Percentiles rank a stretch among this genome's conserved stretches.
Evolutionary conservation across 2,888 invertebrate species (phyloP).

Genomic region (Mechanitis mazaeus): DNA sequence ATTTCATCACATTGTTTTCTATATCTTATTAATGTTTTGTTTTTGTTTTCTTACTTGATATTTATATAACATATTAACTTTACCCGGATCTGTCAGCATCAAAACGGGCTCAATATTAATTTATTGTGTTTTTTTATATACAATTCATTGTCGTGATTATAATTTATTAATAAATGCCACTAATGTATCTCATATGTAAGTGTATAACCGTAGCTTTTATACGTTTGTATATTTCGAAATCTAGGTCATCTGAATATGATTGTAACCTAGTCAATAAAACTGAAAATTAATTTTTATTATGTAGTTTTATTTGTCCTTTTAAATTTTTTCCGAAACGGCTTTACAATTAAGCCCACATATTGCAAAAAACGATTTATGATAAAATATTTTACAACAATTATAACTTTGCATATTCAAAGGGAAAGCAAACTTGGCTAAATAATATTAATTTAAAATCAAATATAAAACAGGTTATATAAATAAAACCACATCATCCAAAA

Average conservation of each 20-base stretch:
- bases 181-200: slow-evolving; percentile 8
- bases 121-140: background rate
- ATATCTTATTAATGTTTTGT: too few relatives aligned
- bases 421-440: too few relatives aligned
- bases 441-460: background rate
- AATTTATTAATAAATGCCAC: background rate
- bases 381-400: too few relatives aligned
- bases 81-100: background rate
- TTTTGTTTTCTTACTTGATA: too few relatives aligned
- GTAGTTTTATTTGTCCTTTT: slow-evolving; percentile 29
- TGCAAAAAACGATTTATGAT: too few relatives aligned
- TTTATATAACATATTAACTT: background rate
- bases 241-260: slow-evolving; percentile 35
- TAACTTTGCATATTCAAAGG: too few relatives aligned
- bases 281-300: slow-evolving; percentile 28
- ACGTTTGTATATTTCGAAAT: slow-evolving; percentile 58
- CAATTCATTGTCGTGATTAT: background rate
- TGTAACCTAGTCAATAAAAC: slow-evolving; percentile 65
- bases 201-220: slow-evolving; percentile 39
- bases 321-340: background rate
- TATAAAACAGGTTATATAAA: slow-evolving; percentile 33
- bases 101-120: background rate
- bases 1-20: slow-evolving; percentile 8
- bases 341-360: background rate
- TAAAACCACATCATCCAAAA: slow-evolving; percentile 71